phyloP scores from a whole-genome alignment of 2,888 invertebrate genomes.

The Xanthorhoe spadicearia region DNA sequence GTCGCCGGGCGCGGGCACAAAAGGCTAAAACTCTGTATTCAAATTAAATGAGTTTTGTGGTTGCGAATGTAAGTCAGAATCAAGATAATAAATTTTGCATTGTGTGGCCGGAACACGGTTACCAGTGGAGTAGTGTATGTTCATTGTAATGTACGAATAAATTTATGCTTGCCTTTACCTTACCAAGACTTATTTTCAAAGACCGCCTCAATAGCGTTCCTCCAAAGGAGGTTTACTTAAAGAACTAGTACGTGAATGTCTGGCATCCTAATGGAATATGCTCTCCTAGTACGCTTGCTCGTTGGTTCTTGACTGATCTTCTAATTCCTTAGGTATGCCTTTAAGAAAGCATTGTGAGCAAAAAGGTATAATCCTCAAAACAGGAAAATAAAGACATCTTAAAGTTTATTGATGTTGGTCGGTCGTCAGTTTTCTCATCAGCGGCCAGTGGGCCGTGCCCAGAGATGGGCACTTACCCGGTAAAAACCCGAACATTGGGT shows the following conservation, averaged over 20 bases:
- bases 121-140: slow-evolving; percentile 9
- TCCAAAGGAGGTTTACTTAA: too few species aligned
- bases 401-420: slow-evolving; percentile 20
- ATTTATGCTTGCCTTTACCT: not conserved
- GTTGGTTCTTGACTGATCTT: not conserved
- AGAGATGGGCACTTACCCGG: too few species aligned
- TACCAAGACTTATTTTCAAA: not conserved
- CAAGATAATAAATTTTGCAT: slow-evolving; percentile 28
- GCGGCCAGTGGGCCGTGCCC: slow-evolving; percentile 27
- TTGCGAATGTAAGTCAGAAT: slow-evolving; percentile 30
- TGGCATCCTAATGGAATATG: not conserved
- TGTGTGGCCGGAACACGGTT: slow-evolving; percentile 15
- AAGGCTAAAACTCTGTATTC: slow-evolving; percentile 53
- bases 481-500: too few species aligned
- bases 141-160: not conserved
- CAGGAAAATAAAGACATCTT: slow-evolving; percentile 5
- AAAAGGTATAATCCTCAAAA: slow-evolving; percentile 10
- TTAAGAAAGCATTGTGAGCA: slow-evolving; percentile 1
- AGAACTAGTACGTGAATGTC: too few species aligned
- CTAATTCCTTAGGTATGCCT: not conserved
- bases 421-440: slow-evolving; percentile 31
- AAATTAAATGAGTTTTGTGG: slow-evolving; percentile 58
- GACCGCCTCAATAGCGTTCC: too few species aligned
- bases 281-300: not conserved
- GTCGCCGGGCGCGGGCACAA: slow-evolving; percentile 48